These are phyloP conservation scores for Miniopterus natalensis DNA, from an alignment of 2,113 vertebrate species.

Conservation along the genomic window DNA sequence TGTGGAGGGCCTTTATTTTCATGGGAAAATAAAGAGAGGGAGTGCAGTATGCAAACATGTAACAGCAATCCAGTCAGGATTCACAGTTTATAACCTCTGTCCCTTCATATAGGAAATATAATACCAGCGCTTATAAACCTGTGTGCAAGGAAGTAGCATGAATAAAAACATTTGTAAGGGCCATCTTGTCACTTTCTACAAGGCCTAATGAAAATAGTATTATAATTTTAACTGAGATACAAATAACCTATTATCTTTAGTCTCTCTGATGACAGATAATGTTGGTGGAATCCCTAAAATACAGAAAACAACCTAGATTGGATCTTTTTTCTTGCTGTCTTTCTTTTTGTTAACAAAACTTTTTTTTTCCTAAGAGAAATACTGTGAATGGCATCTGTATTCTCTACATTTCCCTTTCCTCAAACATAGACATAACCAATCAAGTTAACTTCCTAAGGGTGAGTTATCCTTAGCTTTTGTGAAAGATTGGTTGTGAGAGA, in stretches of 20 bases:
- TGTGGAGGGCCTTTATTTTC: slow-evolving; percentile 44
- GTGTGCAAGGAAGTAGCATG: background rate
- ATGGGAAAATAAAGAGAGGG: slow-evolving; percentile 29
- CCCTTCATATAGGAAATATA: slow-evolving; percentile 19
- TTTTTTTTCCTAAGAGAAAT: slow-evolving; percentile 31
- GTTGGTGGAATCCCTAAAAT: slow-evolving; percentile 24
- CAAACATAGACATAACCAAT: background rate
- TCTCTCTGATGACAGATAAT: slow-evolving; percentile 3
- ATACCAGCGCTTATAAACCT: slow-evolving; percentile 10
- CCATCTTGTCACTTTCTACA: slow-evolving; percentile 49
- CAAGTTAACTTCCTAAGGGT: slow-evolving; percentile 11
- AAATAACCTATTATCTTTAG: slow-evolving; percentile 27
- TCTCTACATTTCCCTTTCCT: background rate
- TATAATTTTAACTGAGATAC: slow-evolving; percentile 29
- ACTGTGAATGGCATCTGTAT: background rate
- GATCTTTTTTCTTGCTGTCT: slow-evolving; percentile 39
- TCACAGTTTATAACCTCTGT: slow-evolving; percentile 43
- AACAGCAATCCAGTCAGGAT: slow-evolving; percentile 53
- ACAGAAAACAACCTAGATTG: slow-evolving; percentile 36
- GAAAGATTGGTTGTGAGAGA: slow-evolving; percentile 1
- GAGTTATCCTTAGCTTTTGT: slow-evolving; percentile 35
- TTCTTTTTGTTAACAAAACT: slow-evolving; percentile 46
- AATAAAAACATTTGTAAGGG: slow-evolving; percentile 37
- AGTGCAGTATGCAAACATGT: slow-evolving; percentile 62
- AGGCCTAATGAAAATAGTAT: background rate